These are phyloP conservation scores for Berghia stephanieae DNA, from an alignment of 1,140 invertebrate species.

Conservation along the genomic window DNA sequence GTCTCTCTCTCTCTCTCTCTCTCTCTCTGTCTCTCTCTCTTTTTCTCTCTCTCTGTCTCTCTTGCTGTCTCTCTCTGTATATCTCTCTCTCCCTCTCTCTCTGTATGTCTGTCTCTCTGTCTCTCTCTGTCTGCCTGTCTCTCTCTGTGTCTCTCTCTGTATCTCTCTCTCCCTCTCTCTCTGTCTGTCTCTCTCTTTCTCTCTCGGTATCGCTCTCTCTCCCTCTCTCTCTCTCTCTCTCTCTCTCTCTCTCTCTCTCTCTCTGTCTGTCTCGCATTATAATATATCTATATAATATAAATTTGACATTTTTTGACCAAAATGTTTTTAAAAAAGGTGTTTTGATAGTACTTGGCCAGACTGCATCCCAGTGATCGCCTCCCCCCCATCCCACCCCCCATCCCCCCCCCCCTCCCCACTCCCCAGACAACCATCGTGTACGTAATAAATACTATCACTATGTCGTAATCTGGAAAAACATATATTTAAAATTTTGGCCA, in stretches of 20 bases:
- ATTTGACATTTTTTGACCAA: too few species aligned
- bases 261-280: not conserved
- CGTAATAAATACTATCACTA: too few species aligned
- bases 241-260: not conserved
- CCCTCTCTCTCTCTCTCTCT: not conserved
- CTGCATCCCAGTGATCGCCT: too few species aligned
- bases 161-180: conserved; percentile 11
- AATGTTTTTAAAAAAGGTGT: too few species aligned
- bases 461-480: too few species aligned
- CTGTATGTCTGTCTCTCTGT: not conserved
- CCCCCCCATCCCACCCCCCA: too few species aligned
- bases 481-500: too few species aligned
- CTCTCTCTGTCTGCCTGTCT: conserved; percentile 12
- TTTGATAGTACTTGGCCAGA: too few species aligned
- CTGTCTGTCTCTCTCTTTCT: conserved; percentile 16
- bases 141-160: conserved; percentile 16
- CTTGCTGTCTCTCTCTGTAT: conserved; percentile 19
- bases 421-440: too few species aligned
- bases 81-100: conserved; percentile 7
- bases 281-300: too few species aligned
- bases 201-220: not conserved
- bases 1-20: conserved; percentile 11
- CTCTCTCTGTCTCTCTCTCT: conserved; percentile 1
- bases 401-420: too few species aligned
- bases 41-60: not conserved